These are phyloP conservation scores for Bellardia bayeri DNA, from an alignment of 2,888 invertebrate species.

Conservation along the genomic window DNA sequence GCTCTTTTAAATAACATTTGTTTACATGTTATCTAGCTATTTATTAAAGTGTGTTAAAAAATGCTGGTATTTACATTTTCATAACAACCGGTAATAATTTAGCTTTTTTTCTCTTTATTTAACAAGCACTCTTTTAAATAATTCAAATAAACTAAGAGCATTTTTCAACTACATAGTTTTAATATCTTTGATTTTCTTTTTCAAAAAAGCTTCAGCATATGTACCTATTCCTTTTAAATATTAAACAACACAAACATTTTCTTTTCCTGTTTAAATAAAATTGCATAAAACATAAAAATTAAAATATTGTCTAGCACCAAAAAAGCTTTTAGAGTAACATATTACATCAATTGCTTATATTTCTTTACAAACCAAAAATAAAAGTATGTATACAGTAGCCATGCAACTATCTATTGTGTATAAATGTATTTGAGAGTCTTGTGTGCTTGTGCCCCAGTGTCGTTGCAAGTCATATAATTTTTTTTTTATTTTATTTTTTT, in stretches of 20 bases:
- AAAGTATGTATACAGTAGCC: slow-evolving; percentile 5
- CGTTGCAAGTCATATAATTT: slow-evolving; percentile 63
- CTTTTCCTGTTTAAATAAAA: slow-evolving; percentile 56
- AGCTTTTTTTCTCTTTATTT: slow-evolving; percentile 30
- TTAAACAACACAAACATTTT: slow-evolving; percentile 1
- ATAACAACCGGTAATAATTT: slow-evolving; percentile 24
- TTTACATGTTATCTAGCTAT: slow-evolving; percentile 41
- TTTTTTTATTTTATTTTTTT: slow-evolving; percentile 14
- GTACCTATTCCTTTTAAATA: not conserved
- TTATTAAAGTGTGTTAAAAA: not conserved
- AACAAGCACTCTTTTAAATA: no score
- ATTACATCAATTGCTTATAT: not conserved
- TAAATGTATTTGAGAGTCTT: slow-evolving; percentile 28
- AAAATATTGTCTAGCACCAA: not conserved
- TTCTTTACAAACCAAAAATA: not conserved
- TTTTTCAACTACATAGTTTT: not conserved
- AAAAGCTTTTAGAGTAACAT: slow-evolving; percentile 40
- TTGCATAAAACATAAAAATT: slow-evolving; percentile 37
- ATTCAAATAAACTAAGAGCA: not conserved
- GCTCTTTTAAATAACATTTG: slow-evolving; percentile 27
- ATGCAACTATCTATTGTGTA: not conserved
- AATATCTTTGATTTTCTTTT: not conserved
- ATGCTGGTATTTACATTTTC: not conserved
- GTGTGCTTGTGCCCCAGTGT: slow-evolving; percentile 73
- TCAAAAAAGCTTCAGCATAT: slow-evolving; percentile 24